Evolutionary conservation across 2,797 vertebrate species (phyloP), one percentile per base, ranked within the genome.

Genomic region (Catostomus latipinnis): DNA sequence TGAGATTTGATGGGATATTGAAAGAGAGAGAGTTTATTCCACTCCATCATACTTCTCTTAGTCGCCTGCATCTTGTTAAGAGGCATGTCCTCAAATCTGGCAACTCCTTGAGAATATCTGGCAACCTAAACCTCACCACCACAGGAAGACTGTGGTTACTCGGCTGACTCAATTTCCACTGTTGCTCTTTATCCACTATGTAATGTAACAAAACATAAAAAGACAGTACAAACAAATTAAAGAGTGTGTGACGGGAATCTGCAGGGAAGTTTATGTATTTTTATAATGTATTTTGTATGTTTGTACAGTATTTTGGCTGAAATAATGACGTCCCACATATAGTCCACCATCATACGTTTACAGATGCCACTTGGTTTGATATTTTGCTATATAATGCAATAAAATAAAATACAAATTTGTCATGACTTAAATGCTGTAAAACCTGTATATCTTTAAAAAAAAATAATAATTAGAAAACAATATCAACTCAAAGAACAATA

Each of bases 1-100:
- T 77, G 76, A 82, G 12, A 78, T 49, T 54, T 14, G n/a, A 11
- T 45, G 4, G 6, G 78, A 78, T 46, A 12, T 46, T 62, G 53
- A 13, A 18, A 14, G 34, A 52, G 12, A 69, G 14, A 34, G 9
- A 67, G 54, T 53, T 60, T 58, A 76, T 60, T 50, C 72, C 50
- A 56, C 43, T 56, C 67, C 16, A 58, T 14, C 50, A 65, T 70
- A 14, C 34, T 53, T n/a, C 49, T 16, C 18, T 57, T 71, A 79
- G 63, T 53, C 53, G 57, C 22, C 67, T 57, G 74, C 43, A 78
- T 75, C 61, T 69, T 61, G 43, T 69, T 60, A 78, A 50, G 48
- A 65, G 18, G 13, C 62, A 70, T 58, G 6, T 57, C 52, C 45
- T 52, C 9, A 50, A 50, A 76, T 77, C 46, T 84, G 68, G 80